Base-by-base conservation (phyloP, 2,888 invertebrate genomes). In the Trichopoda pennipes region DNA sequence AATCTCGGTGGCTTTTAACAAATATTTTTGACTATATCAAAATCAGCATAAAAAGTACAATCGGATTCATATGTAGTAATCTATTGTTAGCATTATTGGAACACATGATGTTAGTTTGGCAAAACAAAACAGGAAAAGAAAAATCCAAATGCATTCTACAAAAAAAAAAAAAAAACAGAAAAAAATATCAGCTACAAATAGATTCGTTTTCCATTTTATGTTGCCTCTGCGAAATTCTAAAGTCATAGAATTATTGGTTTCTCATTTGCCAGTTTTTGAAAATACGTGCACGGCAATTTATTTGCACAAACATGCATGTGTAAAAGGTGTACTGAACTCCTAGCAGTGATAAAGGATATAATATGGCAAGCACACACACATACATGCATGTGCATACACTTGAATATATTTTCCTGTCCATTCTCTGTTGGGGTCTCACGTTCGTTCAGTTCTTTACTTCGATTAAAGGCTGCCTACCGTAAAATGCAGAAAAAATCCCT, bases 181-280 rank as follows among this genome's bases (percentile, higher is more conserved):
- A 28, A 28, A 51, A 58, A 63, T 49, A 21, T 14, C 53, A 51
- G 21, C 66, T 28, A 66, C 51, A 51, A 66, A 21, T 58, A 42
- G 21, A 35, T 55, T 56, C 49, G 32, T 64, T 69, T 80, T 32
- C 12, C 16, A 9, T 75, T 66, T 51, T 28, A 21, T 76, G 66
- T 28, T 55, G 61, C 64, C 47, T 70, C 28, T 75, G 64, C 64
- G 66, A 47, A 72, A 44, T 35, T 42, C 38, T 60, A 35, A 66
- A 69, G 23, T 69, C 69, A 58, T 21, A 58, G 47, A 69, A 32
- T 58, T 69, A 69, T 56, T 69, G 58, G 47, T 69, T 61, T 60
- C 19, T 12, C 42, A 63, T 58, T 66, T 66, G 49, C 58, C 10
- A 44, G 23, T 38, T 47, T 51, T 42, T 42, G 14, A 35, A 69